Evolutionary conservation across 2,888 invertebrate genomes (phyloP), one percentile per base, ranked within the genome.

Genomic region (Cactoblastis cactorum): DNA sequence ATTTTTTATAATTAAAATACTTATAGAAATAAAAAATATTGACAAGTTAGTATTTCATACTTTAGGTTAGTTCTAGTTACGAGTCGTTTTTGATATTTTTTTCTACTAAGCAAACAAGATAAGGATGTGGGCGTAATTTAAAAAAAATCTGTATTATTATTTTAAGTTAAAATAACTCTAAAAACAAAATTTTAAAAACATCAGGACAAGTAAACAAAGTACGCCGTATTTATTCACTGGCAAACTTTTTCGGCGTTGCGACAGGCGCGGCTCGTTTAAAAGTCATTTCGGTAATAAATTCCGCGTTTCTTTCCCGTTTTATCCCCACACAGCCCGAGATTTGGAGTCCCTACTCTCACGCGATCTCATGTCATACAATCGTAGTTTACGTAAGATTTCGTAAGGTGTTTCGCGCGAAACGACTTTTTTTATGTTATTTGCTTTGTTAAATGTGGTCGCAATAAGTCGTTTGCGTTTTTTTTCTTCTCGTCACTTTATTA

Each of bases 281-380:
- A 56, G 52, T 58, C 58, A 53, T 58, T 58, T 58, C 50, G 51
- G 54, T 56, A 58, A 58, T 56, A 56, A 58, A 58, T 58, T 58
- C 58, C 48, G 45, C 52, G 43, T 58, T 58, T 48, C 53, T 53
- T 56, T 53, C 54, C 49, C 53, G 47, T 48, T 51, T 52, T 50
- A 39, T 33, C 46, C 39, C 51, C 19, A 32, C 48, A 52, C 50
- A 51, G 52, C 51, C 52, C 45, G 51, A 51, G 53, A 55, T 57
- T 53, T 52, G 49, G 45, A 32, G 39, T 37, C 45, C 54, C 39
- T 52, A 22, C 52, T 54, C 49, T 41, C 33, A 49, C 49, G 41
- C 41, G 41, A 41, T 49, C 14, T 33, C 41, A 14, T 19, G 35
- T 47, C 46, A 47, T 34, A 47, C 46, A 43, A 17, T 24, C 43